Evolutionary conservation across 2,113 vertebrate genomes (phyloP).

Genomic region (Glareola pratincola): DNA sequence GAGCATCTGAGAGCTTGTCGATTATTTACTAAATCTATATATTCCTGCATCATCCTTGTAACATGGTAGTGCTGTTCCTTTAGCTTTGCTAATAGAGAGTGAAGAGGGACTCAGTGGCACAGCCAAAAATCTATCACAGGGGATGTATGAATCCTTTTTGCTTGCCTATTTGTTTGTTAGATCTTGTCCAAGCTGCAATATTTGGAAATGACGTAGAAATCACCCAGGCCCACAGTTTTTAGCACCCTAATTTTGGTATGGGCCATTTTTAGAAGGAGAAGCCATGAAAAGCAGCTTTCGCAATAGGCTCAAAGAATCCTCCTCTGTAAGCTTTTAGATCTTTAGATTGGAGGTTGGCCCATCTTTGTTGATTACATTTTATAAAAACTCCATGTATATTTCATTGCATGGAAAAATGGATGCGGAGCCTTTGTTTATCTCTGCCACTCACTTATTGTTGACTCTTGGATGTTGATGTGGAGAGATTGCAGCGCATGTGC

Average conservation of each 20-base stretch:
- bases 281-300: not conserved
- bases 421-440: not conserved
- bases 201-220: not conserved
- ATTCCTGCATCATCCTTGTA: not conserved
- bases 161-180: not conserved
- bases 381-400: not conserved
- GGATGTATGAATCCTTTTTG: not conserved
- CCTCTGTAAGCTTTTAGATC: not conserved
- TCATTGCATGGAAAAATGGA: not conserved
- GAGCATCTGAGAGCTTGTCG: not conserved
- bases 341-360: not conserved
- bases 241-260: not conserved
- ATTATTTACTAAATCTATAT: not conserved
- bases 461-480: not conserved
- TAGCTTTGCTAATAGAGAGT: not conserved
- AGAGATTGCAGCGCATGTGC: not conserved
- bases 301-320: not conserved
- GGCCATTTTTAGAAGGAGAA: not conserved
- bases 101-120: not conserved
- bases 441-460: not conserved
- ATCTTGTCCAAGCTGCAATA: not conserved
- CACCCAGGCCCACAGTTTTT: not conserved
- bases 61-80: not conserved
- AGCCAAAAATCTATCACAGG: not conserved
- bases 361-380: not conserved